These are phyloP conservation scores for Notothenia coriiceps DNA, from an alignment of 2,113 vertebrate species.

Conservation along the genomic window DNA sequence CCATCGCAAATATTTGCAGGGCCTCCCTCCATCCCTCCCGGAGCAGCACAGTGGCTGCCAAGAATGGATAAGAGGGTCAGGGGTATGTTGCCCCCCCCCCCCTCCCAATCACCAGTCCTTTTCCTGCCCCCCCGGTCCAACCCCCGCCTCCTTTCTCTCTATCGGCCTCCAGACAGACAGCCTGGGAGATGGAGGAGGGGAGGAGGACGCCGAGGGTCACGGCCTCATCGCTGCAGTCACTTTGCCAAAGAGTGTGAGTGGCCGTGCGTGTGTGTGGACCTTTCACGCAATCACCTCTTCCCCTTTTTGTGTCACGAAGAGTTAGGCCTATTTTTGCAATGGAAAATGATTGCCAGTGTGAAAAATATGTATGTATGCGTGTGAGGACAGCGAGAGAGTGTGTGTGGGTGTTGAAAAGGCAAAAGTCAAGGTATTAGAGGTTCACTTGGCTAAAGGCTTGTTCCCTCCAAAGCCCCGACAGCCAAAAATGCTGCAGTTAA, in stretches of 20 bases:
- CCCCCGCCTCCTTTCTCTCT: slow-evolving; percentile 38
- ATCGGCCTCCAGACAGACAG: slow-evolving; percentile 70
- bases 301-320: slow-evolving; percentile 15
- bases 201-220: slow-evolving; percentile 56
- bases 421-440: slow-evolving; percentile 78
- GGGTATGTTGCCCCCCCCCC: slow-evolving; percentile 44
- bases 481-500: slow-evolving; percentile 66
- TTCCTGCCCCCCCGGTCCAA: slow-evolving; percentile 64
- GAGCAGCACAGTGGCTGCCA: slow-evolving; percentile 65
- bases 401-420: slow-evolving; percentile 59
- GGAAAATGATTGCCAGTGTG: slow-evolving; percentile 38
- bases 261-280: slow-evolving; percentile 15
- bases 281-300: slow-evolving; percentile 36
- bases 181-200: slow-evolving; percentile 53
- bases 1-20: slow-evolving; percentile 71
- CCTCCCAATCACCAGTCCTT: slow-evolving; percentile 76
- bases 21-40: slow-evolving; percentile 53
- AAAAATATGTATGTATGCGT: slow-evolving; percentile 3
- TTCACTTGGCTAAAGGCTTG: slow-evolving; percentile 68
- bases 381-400: slow-evolving; percentile 10
- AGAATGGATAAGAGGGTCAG: slow-evolving; percentile 71
- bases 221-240: slow-evolving; percentile 58
- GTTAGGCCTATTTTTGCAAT: slow-evolving; percentile 19
- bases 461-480: slow-evolving; percentile 62
- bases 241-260: slow-evolving; percentile 50